Evolutionary conservation across 2,797 vertebrate genomes (phyloP).

Genomic region (Tenualosa thibaudeaui): DNA sequence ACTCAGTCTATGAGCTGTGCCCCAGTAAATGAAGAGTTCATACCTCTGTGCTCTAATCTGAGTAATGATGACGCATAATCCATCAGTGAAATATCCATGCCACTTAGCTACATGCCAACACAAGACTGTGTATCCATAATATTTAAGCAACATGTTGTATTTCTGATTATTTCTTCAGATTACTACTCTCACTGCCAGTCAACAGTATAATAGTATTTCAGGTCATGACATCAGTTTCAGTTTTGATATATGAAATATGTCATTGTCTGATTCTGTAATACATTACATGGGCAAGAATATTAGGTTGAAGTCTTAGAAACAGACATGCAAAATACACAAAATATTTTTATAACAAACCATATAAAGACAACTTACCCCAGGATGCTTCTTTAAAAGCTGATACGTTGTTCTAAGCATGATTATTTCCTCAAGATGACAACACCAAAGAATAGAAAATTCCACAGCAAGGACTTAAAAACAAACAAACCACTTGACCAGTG

Average conservation of each 20-base stretch:
- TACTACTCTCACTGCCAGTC: neutral
- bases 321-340: neutral
- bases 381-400: constrained; percentile 68
- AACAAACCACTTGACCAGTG: neutral
- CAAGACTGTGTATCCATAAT: neutral
- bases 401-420: constrained; percentile 65
- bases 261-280: neutral
- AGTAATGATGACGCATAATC: constrained; percentile 16
- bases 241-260: neutral
- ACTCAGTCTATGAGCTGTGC: neutral
- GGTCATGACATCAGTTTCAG: neutral
- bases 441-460: neutral
- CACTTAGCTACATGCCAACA: neutral
- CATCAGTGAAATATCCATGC: neutral
- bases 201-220: neutral
- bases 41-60: constrained; percentile 5
- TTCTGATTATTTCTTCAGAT: neutral
- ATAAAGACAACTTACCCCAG: constrained; percentile 66
- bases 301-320: neutral
- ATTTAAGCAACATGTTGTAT: neutral
- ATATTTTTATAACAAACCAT: constrained; percentile 13
- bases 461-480: neutral
- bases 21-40: neutral
- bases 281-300: neutral
- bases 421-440: constrained; percentile 21